Evolutionary conservation across 2,888 invertebrate species (phyloP), one percentile per base, ranked within the genome.

Genomic region (Parnassius orleans): DNA sequence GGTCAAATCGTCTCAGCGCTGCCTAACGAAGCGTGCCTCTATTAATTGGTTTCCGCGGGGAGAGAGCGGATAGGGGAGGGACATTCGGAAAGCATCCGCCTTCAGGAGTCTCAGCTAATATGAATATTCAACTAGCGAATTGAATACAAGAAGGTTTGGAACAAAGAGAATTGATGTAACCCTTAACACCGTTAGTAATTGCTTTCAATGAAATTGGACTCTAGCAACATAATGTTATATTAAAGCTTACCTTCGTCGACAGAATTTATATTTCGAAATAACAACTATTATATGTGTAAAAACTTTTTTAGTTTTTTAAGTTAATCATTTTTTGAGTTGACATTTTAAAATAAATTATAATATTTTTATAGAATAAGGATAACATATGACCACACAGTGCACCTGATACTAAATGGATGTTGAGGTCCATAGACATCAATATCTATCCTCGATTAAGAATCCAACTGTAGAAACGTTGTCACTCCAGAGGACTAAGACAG

Each of bases 101-200:
- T 74, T 68, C 66, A 14, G 48, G 53, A 69, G 69, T 70, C 68
- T 69, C 61, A 57, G 59, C 68, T 77, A 76, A 76, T 76, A 82
- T 84, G 83, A 85, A 84, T 86, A 86, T 86, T 86, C 84, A 84
- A 84, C 79, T 80, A 80, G 75, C 69, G 74, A 75, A 75, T 75
- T 74, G 72, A 73, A 74, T 70, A 72, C 72, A 74, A 75, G 70
- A 70, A 65, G 72, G 67, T 66, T 69, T 66, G 46, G 68, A 74
- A 78, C 78, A 78, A 78, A 78, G 78, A 70, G 78, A 78, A 77
- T 78, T 74, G 68, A 72, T 74, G 69, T 71, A 64, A 71, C 67
- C 68, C 69, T 66, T 76, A 75, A 77, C 76, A 70, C 69, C 68
- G 68, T 75, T 70, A 71, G 66, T 74, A 72, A 74, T 70, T 74